Evolutionary conservation across 2,797 vertebrate species (phyloP).

Genomic region (Melanotaenia pygmaea): DNA sequence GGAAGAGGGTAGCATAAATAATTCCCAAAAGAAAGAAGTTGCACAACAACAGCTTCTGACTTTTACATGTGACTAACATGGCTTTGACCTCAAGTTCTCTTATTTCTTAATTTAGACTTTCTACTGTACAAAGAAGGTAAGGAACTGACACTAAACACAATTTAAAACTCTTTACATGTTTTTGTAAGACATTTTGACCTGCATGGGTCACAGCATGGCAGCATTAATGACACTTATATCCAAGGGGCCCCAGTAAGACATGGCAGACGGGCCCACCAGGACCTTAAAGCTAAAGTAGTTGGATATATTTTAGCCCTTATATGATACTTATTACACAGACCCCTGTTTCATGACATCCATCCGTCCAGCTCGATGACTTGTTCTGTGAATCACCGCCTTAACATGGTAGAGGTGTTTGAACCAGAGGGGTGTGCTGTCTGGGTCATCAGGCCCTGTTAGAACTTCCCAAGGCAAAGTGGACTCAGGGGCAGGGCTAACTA

Average conservation of each 20-base stretch:
- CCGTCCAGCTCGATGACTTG: no score
- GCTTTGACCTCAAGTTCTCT: slow-evolving; percentile 4
- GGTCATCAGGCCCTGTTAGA: not conserved
- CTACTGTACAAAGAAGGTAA: not conserved
- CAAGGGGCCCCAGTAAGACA: not conserved
- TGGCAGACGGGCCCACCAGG: not conserved
- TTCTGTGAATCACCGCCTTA: no score
- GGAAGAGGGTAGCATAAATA: not conserved
- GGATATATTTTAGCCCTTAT: not conserved
- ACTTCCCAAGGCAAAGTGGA: not conserved
- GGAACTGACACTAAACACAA: not conserved
- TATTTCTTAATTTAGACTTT: slow-evolving; percentile 2
- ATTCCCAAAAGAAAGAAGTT: not conserved
- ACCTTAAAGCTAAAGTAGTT: not conserved
- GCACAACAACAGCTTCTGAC: slow-evolving; percentile 15
- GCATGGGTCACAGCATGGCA: not conserved
- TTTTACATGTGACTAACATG: slow-evolving; percentile 6
- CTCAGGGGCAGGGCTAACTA: not conserved
- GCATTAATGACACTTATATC: not conserved
- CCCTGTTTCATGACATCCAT: not conserved
- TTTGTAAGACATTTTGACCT: not conserved
- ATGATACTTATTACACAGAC: not conserved
- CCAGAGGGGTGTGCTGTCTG: no score
- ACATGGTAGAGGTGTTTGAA: no score
- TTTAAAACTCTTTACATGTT: not conserved